phyloP scores from a whole-genome alignment of 2,797 vertebrate genomes.

The Eidolon dupreanum region DNA sequence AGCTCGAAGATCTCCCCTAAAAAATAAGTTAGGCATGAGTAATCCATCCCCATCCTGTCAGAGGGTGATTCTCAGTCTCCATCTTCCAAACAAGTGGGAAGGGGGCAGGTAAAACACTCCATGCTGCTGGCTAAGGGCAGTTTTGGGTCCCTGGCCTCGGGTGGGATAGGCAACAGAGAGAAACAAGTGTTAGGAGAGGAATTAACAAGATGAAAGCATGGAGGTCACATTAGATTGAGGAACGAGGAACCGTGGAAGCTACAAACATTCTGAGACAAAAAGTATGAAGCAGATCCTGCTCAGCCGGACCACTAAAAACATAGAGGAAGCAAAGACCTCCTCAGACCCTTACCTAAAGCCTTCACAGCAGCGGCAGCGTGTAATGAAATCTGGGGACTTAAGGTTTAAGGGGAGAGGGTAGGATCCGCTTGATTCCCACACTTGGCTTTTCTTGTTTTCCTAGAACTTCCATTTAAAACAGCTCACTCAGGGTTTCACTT shows the following conservation, averaged over 20 bases:
- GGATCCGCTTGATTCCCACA: not conserved
- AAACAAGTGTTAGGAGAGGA: not conserved
- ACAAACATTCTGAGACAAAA: not conserved
- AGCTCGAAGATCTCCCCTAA: slow-evolving; percentile 98
- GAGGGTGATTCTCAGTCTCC: not conserved
- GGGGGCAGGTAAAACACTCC: not conserved
- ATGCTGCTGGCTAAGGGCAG: not conserved
- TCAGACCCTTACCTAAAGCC: not conserved
- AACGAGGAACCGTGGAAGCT: not conserved
- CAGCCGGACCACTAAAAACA: not conserved
- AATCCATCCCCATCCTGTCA: not conserved
- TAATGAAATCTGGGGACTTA: not conserved
- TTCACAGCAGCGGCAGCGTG: not conserved
- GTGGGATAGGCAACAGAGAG: not conserved
- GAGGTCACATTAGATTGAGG: not conserved
- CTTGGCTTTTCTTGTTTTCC: slow-evolving; percentile 60
- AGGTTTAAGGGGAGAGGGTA: not conserved
- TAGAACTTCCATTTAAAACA: slow-evolving; percentile 32
- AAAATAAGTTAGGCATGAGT: slow-evolving; percentile 27
- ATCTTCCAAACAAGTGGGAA: not conserved
- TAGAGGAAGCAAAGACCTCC: not conserved
- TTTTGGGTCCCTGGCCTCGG: not conserved
- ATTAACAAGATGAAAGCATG: not conserved
- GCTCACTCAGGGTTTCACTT: slow-evolving; percentile 70
- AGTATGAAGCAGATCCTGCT: not conserved